Percentiles rank a stretch among this genome's conserved stretches.
phyloP scores from a whole-genome alignment of 1,140 invertebrate genomes.

The Cylas formicarius region DNA sequence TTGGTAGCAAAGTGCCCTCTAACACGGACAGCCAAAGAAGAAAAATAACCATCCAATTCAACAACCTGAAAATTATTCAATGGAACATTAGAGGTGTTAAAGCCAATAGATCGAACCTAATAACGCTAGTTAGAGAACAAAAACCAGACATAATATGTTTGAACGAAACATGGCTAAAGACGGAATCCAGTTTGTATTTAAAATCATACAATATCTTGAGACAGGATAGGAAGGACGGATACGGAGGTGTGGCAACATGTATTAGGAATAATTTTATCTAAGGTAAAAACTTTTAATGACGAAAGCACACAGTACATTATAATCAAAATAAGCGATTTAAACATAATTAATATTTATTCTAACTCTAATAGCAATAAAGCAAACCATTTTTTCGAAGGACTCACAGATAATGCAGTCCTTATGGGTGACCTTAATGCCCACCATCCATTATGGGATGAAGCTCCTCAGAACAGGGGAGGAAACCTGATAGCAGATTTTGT shows the following conservation, averaged over 20 bases:
- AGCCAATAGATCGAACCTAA: conserved; percentile 9
- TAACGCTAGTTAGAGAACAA: conserved; percentile 1
- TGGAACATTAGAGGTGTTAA: conserved; percentile 15
- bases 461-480: neutral
- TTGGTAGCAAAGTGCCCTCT: too few relatives aligned
- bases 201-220: conserved; percentile 9
- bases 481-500: neutral
- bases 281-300: neutral
- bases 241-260: conserved; percentile 2
- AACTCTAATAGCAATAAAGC: neutral
- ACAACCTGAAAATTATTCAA: conserved; percentile 10
- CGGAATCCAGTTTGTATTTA: neutral
- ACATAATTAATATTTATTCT: conserved; percentile 2
- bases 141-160: conserved; percentile 11
- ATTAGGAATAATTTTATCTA: neutral
- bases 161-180: conserved; percentile 14
- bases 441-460: neutral
- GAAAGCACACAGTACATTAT: neutral
- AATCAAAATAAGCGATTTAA: neutral
- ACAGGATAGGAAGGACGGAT: conserved; percentile 11
- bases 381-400: too few relatives aligned
- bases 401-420: too few relatives aligned
- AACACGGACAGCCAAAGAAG: too few relatives aligned
- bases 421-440: conserved; percentile 3
- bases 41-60: too few relatives aligned